A percentile compares a stretch with the other conserved stretches of the same genome.
Conservation (phyloP, 2,113 vertebrate genomes). For the Oncorhynchus kisutch region DNA sequence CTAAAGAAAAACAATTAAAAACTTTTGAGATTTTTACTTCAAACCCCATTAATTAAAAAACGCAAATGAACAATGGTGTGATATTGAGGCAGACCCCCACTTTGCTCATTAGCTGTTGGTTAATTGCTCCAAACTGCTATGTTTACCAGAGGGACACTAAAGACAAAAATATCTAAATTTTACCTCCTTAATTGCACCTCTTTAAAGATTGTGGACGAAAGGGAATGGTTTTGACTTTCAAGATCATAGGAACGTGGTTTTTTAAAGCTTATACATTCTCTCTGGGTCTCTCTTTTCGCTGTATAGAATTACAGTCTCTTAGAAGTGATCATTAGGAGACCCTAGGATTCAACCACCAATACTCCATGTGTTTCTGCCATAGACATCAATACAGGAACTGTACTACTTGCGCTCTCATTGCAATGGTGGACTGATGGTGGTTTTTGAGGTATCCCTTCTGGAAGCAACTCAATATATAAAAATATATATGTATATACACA, state of each 20-base stretch:
- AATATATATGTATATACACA: too few relatives aligned
- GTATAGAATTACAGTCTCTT: too few relatives aligned
- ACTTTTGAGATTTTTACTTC: constrained; percentile 75
- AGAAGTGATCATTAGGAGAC: too few relatives aligned
- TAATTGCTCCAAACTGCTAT: constrained; percentile 76
- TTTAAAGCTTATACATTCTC: constrained; percentile 21
- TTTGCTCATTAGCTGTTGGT: constrained; percentile 71
- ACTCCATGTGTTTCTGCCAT: too few relatives aligned
- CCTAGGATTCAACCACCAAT: too few relatives aligned
- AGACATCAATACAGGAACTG: too few relatives aligned
- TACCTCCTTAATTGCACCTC: constrained; percentile 69
- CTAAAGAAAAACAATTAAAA: constrained; percentile 74
- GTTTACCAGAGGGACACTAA: constrained; percentile 73
- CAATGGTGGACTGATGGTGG: too few relatives aligned
- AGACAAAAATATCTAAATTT: constrained; percentile 69
- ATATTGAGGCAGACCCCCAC: constrained; percentile 68
- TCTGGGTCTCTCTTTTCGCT: constrained; percentile 22
- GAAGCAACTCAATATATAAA: too few relatives aligned
- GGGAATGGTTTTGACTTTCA: constrained; percentile 53
- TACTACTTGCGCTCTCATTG: too few relatives aligned
- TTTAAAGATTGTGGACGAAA: constrained; percentile 50
- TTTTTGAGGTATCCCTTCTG: too few relatives aligned
- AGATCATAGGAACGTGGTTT: constrained; percentile 56
- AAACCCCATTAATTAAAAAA: constrained; percentile 78
- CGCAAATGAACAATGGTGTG: constrained; percentile 66